Evolutionary conservation across 2,888 invertebrate species (phyloP), one percentile per base, ranked within the genome.

Genomic region (Xestia rhomboidea): DNA sequence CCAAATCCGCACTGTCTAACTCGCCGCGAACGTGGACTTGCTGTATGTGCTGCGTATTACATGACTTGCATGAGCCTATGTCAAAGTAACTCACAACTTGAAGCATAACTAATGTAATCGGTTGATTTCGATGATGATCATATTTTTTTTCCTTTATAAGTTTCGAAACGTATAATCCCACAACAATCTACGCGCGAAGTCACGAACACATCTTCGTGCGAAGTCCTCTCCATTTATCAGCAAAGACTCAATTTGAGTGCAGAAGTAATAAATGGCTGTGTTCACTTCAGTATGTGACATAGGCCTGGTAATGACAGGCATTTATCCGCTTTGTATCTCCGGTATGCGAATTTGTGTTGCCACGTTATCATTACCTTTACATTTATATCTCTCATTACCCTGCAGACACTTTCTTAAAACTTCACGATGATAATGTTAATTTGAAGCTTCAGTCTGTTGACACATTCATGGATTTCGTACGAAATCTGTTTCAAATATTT

Each of bases 401-500:
- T 41, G 15, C 7, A 64, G 8, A 82, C 27, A 75, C 62, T 78
- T 49, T 73, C 70, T 68, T 73, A 57, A 67, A 73, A 73, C 67
- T 81, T 87, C 66, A 70, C 49, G 60, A 74, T 75, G 57, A 76
- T 77, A 76, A 78, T 76, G 68, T 77, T 87, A 79, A 77, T 77
- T 68, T 67, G 68, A 69, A 79, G 57, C 60, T 68, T 51, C 75
- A 44, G 60, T 78, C 63, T 72, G 77, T 82, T 89, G 82, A 84
- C 79, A 89, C 68, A 77, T 84, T 87, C 73, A 84, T 77, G 51
- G 54, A 72, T 79, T 80, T 79, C 41, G 74, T 69, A 74, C 62
- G 68, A 79, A 81, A 79, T 83, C 70, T 79, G 80, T 86, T 80
- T 72, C 63, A 78, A 74, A 82, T 88, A 85, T 79, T 83, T 80